phyloP scores from a whole-genome alignment of 2,888 invertebrate genomes.

The Scaptomyza tumidula region DNA sequence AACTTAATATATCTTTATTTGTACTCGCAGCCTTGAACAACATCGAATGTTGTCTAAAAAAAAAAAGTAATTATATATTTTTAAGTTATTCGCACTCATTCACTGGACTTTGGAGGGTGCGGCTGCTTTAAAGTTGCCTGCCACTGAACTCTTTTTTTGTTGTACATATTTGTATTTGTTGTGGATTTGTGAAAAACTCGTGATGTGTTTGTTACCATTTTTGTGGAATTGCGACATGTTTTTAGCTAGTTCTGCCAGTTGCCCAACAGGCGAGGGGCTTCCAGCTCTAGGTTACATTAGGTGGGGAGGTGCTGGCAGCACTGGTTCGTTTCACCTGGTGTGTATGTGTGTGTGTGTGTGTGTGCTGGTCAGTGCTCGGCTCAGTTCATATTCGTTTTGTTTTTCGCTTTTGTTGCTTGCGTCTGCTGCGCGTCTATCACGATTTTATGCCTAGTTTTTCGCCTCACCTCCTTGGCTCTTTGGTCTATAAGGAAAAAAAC shows the following conservation, averaged over 20 bases:
- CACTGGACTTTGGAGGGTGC: slow-evolving; percentile 16
- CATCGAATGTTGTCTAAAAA: not conserved
- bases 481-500: not conserved
- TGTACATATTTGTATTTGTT: not conserved
- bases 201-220: slow-evolving; percentile 49
- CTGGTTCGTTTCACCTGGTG: slow-evolving; percentile 29
- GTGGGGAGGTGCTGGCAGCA: slow-evolving; percentile 18
- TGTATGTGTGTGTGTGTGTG: slow-evolving; percentile 24
- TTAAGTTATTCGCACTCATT: slow-evolving; percentile 18
- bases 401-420: slow-evolving; percentile 1
- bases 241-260: slow-evolving; percentile 64
- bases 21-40: not conserved
- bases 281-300: too few relatives aligned
- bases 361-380: slow-evolving; percentile 31
- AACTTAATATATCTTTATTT: not conserved
- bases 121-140: slow-evolving; percentile 15
- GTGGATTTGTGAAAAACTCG: slow-evolving; percentile 9
- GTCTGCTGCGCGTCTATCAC: slow-evolving; percentile 50
- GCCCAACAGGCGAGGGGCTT: slow-evolving; percentile 11
- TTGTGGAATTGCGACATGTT: slow-evolving; percentile 59
- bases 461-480: not conserved
- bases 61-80: not conserved
- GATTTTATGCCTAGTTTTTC: slow-evolving; percentile 18
- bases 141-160: slow-evolving; percentile 39
- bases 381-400: slow-evolving; percentile 6